phyloP scores from a whole-genome alignment of 1,140 invertebrate genomes.

The Dufourea novaeangliae region DNA sequence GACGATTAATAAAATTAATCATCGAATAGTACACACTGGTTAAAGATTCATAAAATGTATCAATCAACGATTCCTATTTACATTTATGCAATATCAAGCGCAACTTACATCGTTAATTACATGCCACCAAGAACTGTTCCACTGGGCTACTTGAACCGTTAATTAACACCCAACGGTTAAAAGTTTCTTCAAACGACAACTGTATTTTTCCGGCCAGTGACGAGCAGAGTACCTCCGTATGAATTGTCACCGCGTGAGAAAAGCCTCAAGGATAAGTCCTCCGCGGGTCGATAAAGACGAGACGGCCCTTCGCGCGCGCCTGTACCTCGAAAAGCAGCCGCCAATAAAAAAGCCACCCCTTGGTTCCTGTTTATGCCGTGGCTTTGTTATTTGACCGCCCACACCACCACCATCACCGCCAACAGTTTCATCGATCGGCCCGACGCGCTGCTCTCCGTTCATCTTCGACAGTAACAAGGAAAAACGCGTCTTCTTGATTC shows the following conservation, averaged over 20 bases:
- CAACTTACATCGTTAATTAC: too few relatives aligned
- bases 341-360: slow-evolving; percentile 59
- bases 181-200: too few relatives aligned
- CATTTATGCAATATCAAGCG: too few relatives aligned
- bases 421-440: slow-evolving; percentile 63
- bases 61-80: too few relatives aligned
- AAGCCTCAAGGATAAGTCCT: slow-evolving; percentile 26
- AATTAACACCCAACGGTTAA: too few relatives aligned
- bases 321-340: slow-evolving; percentile 54
- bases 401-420: slow-evolving; percentile 62
- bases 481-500: slow-evolving; percentile 7
- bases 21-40: too few relatives aligned
- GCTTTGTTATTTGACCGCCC: slow-evolving; percentile 58
- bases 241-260: slow-evolving; percentile 16
- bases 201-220: background rate
- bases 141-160: too few relatives aligned
- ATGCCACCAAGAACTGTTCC: too few relatives aligned
- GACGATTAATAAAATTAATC: too few relatives aligned
- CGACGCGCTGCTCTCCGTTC: slow-evolving; percentile 41
- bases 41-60: too few relatives aligned
- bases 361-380: slow-evolving; percentile 54
- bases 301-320: slow-evolving; percentile 55
- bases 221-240: background rate
- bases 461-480: slow-evolving; percentile 56
- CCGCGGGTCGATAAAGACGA: slow-evolving; percentile 58